Percentiles rank a stretch among this genome's conserved stretches.
These are phyloP conservation scores for Trichoplusia ni DNA, from an alignment of 1,140 invertebrate genomes.

Conservation along the genomic window DNA sequence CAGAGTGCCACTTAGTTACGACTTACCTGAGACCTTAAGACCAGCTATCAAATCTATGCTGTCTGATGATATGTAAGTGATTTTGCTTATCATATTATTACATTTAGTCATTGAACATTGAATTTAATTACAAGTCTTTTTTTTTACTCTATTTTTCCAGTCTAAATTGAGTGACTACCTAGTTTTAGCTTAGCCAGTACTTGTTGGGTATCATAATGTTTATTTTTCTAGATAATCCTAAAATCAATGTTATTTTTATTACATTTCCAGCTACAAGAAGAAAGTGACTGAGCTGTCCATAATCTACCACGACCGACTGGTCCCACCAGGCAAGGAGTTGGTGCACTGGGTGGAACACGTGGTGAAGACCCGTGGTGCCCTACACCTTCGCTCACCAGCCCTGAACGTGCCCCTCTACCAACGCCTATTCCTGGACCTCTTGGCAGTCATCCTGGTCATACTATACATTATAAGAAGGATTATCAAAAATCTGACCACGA, in stretches of 20 bases:
- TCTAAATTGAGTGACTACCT: no score
- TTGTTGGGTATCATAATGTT: no score
- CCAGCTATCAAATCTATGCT: slow-evolving; percentile 50
- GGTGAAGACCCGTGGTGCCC: slow-evolving; percentile 50
- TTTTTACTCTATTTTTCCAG: neutral
- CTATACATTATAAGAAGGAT: neutral
- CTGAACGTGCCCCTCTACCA: slow-evolving; percentile 46
- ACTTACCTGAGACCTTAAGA: slow-evolving; percentile 44
- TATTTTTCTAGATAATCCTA: no score
- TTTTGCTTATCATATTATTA: neutral
- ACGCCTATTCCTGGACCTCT: slow-evolving; percentile 30
- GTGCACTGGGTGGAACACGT: slow-evolving; percentile 58
- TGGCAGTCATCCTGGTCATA: slow-evolving; percentile 4
- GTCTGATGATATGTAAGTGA: slow-evolving; percentile 40
- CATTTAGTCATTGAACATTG: no score
- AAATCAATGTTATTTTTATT: neutral
- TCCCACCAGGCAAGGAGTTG: slow-evolving; percentile 49
- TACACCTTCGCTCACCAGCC: slow-evolving; percentile 50
- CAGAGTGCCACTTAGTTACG: slow-evolving; percentile 49
- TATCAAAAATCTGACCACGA: neutral
- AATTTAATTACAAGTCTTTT: neutral
- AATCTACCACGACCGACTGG: slow-evolving; percentile 53
- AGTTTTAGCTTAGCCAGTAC: no score
- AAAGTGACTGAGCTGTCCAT: slow-evolving; percentile 47
- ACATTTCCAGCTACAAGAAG: slow-evolving; percentile 40